A percentile compares a stretch with the other conserved stretches of the same genome.
phyloP scores from a whole-genome alignment of 2,888 invertebrate genomes.

The Cantharis flavilabris region DNA sequence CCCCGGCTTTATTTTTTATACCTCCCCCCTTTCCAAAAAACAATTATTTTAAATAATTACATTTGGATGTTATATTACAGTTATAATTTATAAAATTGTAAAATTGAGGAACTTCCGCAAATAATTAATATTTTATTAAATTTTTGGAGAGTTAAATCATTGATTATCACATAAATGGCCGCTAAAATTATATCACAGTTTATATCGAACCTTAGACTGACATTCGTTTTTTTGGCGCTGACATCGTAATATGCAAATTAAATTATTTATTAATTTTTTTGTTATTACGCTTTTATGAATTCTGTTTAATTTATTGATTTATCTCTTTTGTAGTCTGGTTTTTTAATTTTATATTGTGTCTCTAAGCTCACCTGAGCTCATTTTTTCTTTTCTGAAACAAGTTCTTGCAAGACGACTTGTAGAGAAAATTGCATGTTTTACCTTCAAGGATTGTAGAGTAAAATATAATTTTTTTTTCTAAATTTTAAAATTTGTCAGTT shows the following conservation, averaged over 20 bases:
- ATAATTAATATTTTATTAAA: background rate
- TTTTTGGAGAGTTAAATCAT: background rate
- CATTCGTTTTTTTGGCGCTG: background rate
- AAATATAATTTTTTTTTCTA: no score
- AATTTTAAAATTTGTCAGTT: no score
- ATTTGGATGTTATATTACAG: background rate
- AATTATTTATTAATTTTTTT: background rate
- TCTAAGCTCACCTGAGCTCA: background rate
- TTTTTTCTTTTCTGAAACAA: background rate
- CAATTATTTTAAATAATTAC: no score
- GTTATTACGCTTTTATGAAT: background rate
- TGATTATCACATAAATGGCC: no score
- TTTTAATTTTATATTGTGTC: background rate
- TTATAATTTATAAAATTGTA: background rate
- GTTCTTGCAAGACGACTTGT: background rate
- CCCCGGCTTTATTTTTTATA: background rate
- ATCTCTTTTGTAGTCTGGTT: background rate
- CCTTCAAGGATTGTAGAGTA: no score
- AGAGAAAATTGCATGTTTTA: background rate
- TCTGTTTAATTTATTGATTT: background rate
- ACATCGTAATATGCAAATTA: background rate
- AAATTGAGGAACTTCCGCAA: background rate
- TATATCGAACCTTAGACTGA: background rate
- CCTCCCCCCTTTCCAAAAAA: no score
- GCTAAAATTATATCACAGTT: background rate